These are phyloP conservation scores for Meliscaeva auricollis DNA, from an alignment of 2,888 invertebrate species.

Conservation along the genomic window DNA sequence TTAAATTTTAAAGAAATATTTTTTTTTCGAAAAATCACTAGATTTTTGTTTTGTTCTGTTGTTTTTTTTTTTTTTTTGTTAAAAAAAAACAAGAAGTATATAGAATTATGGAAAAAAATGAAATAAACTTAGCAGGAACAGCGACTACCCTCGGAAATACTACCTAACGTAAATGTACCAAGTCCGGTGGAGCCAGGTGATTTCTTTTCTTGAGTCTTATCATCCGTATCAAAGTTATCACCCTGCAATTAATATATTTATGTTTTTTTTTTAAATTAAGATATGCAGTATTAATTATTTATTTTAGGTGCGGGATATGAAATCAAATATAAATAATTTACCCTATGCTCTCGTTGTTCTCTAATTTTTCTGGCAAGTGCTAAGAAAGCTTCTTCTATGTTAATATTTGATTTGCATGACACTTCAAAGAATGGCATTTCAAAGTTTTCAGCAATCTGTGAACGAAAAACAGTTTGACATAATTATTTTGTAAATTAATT, in stretches of 20 bases:
- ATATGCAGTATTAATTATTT: no score
- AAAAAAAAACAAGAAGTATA: constrained; percentile 40
- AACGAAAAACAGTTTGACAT: not conserved
- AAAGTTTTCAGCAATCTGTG: constrained; percentile 93
- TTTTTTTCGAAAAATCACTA: constrained; percentile 36
- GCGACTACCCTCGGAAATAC: constrained; percentile 82
- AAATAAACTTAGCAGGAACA: constrained; percentile 82
- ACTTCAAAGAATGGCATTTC: constrained; percentile 96
- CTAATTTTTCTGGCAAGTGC: constrained; percentile 92
- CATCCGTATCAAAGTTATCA: constrained; percentile 84
- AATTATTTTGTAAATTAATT: no score
- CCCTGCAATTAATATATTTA: constrained; percentile 79
- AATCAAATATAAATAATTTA: constrained; percentile 81
- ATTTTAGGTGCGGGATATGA: no score
- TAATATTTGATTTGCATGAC: constrained; percentile 93
- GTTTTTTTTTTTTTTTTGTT: not conserved
- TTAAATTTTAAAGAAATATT: constrained; percentile 47
- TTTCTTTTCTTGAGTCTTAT: constrained; percentile 83
- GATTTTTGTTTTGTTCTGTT: not conserved
- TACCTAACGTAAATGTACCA: constrained; percentile 83
- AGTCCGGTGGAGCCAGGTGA: constrained; percentile 83
- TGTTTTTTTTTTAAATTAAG: not conserved
- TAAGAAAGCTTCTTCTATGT: constrained; percentile 93
- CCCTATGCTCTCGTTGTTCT: constrained; percentile 91
- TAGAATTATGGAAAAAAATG: not conserved